phyloP scores from a whole-genome alignment of 2,797 vertebrate genomes.

The Notolabrus celidotus region DNA sequence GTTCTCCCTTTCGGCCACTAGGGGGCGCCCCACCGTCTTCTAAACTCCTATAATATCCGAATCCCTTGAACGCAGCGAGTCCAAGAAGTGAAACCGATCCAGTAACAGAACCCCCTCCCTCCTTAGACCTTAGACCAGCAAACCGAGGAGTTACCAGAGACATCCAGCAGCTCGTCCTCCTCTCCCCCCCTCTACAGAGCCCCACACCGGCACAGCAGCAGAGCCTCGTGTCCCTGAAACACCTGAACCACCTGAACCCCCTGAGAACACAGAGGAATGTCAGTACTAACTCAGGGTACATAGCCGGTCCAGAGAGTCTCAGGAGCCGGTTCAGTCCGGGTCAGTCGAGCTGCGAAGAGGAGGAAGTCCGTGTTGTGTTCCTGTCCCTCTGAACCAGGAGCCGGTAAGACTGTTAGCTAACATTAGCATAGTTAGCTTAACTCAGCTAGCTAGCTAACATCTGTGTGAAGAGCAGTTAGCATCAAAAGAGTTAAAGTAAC shows the following conservation, averaged over 20 bases:
- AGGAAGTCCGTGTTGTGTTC: neutral
- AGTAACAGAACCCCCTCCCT: neutral
- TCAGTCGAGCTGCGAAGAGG: neutral
- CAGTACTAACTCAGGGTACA: neutral
- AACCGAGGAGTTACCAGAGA: slow-evolving; percentile 40
- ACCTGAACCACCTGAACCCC: too few species aligned
- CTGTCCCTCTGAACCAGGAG: neutral
- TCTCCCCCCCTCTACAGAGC: neutral
- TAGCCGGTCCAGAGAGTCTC: neutral
- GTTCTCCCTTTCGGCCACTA: neutral
- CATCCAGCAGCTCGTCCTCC: slow-evolving; percentile 14
- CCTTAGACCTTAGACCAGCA: too few species aligned
- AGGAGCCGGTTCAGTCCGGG: neutral
- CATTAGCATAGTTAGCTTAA: neutral
- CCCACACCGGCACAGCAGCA: neutral
- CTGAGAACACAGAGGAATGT: too few species aligned
- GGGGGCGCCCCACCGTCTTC: neutral
- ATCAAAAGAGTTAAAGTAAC: slow-evolving; percentile 12
- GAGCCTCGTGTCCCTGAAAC: neutral
- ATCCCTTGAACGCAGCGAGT: slow-evolving; percentile 21
- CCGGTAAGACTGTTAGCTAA: slow-evolving; percentile 54
- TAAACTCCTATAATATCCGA: neutral
- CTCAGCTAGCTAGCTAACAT: slow-evolving; percentile 23
- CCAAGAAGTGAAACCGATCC: slow-evolving; percentile 56
- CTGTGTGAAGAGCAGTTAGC: too few species aligned